These are phyloP conservation scores for Embidobia sp. DNA, from an alignment of 2,888 invertebrate species.

Conservation along the genomic window DNA sequence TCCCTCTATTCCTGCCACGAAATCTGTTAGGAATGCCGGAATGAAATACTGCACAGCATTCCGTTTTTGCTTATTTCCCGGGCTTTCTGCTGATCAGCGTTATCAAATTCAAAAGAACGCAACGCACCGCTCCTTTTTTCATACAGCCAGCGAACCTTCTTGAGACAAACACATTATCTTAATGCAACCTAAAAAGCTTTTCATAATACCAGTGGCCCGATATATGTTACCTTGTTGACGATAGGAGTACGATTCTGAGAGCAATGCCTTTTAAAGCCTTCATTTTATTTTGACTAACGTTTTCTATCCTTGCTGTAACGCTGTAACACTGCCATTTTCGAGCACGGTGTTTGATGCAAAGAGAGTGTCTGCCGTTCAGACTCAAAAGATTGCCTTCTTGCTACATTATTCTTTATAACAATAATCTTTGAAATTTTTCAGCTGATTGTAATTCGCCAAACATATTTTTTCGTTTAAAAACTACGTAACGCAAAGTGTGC, in stretches of 20 bases:
- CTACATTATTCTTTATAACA: too few relatives aligned
- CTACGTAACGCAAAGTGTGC: too few relatives aligned
- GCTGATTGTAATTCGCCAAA: too few relatives aligned
- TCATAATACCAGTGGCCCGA: constrained; percentile 45
- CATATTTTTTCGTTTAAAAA: too few relatives aligned
- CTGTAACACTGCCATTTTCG: constrained; percentile 15
- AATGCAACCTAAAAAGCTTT: constrained; percentile 61
- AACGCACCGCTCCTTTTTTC: constrained; percentile 17
- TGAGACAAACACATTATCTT: constrained; percentile 58
- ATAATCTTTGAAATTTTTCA: too few relatives aligned
- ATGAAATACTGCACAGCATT: too few relatives aligned
- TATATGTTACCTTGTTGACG: constrained; percentile 24
- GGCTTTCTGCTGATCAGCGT: constrained; percentile 27
- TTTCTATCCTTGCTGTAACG: constrained; percentile 22
- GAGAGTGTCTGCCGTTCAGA: too few relatives aligned
- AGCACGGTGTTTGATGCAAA: neutral
- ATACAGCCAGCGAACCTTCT: constrained; percentile 28
- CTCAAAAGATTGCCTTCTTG: too few relatives aligned
- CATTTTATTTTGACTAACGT: constrained; percentile 32
- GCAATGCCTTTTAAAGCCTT: constrained; percentile 21
- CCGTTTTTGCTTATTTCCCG: too few relatives aligned
- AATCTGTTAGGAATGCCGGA: too few relatives aligned
- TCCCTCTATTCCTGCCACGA: too few relatives aligned
- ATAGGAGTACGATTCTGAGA: constrained; percentile 19
- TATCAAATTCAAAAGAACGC: constrained; percentile 28